phyloP scores from a whole-genome alignment of 2,797 vertebrate species.

The Kryptopterus vitreolus region DNA sequence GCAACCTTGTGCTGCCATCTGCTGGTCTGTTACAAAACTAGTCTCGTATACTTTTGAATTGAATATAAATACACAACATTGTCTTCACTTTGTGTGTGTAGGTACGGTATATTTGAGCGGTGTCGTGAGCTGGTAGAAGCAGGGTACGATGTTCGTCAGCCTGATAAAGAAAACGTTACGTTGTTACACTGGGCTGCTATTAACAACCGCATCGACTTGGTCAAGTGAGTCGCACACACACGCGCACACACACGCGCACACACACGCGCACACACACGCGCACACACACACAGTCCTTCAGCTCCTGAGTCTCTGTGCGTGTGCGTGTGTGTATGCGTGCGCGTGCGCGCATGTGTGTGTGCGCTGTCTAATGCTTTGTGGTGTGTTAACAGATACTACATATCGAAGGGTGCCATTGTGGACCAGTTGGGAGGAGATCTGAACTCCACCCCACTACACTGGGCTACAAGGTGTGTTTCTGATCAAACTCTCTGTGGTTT shows the following conservation, averaged over 20 bases:
- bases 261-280: no score
- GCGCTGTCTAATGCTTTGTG: background rate
- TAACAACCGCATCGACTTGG: conserved; percentile 97
- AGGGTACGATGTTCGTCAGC: conserved; percentile 95
- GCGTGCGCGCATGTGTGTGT: background rate
- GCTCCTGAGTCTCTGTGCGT: background rate
- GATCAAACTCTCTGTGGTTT: background rate
- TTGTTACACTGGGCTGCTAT: conserved; percentile 99
- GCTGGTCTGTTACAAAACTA: no score
- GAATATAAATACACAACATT: no score
- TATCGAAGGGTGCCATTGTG: conserved; percentile 96
- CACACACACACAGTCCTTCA: background rate
- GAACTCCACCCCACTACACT: conserved; percentile 97
- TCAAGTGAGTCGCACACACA: conserved; percentile 84
- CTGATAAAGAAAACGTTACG: conserved; percentile 98
- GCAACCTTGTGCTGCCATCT: no score
- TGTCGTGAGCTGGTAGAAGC: conserved; percentile 97
- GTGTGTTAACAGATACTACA: conserved; percentile 84
- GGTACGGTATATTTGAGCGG: conserved; percentile 96
- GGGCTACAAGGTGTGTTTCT: conserved; percentile 90
- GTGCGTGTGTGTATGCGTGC: background rate
- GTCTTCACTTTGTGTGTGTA: conserved; percentile 51
- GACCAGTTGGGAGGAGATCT: conserved; percentile 98
- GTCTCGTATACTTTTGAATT: no score
- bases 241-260: no score